These are phyloP conservation scores for Hemichromis elongatus DNA, from an alignment of 2,113 vertebrate species.

Conservation along the genomic window DNA sequence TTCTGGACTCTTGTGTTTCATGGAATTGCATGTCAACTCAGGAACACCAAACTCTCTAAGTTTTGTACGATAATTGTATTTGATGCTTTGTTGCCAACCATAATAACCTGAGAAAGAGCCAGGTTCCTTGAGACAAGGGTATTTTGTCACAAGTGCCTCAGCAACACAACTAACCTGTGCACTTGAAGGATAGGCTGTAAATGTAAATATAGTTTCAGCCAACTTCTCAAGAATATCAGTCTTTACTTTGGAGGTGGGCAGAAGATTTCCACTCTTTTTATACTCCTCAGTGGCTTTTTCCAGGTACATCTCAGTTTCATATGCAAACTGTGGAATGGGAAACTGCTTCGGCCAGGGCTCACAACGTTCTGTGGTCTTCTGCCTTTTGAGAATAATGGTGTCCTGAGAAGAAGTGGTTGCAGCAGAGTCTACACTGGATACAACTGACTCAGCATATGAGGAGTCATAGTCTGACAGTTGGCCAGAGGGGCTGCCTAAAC, in stretches of 20 bases:
- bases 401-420: too few relatives aligned
- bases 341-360: too few relatives aligned
- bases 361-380: too few relatives aligned
- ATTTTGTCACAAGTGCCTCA: background rate
- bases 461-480: too few relatives aligned
- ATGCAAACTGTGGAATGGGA: too few relatives aligned
- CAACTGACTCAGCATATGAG: background rate
- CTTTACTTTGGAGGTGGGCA: too few relatives aligned
- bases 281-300: too few relatives aligned
- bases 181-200: background rate
- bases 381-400: too few relatives aligned
- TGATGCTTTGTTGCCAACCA: conserved; percentile 36
- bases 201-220: background rate
- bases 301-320: too few relatives aligned
- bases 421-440: too few relatives aligned
- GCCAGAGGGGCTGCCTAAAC: too few relatives aligned
- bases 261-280: too few relatives aligned
- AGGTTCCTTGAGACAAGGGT: conserved; percentile 33
- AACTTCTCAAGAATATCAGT: background rate
- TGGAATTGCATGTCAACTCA: conserved; percentile 12
- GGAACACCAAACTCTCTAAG: conserved; percentile 11
- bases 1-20: background rate
- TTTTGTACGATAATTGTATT: background rate
- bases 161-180: background rate
- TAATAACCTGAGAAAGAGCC: conserved; percentile 30